phyloP scores from a whole-genome alignment of 2,797 vertebrate genomes.

The Gorsachius magnificus region DNA sequence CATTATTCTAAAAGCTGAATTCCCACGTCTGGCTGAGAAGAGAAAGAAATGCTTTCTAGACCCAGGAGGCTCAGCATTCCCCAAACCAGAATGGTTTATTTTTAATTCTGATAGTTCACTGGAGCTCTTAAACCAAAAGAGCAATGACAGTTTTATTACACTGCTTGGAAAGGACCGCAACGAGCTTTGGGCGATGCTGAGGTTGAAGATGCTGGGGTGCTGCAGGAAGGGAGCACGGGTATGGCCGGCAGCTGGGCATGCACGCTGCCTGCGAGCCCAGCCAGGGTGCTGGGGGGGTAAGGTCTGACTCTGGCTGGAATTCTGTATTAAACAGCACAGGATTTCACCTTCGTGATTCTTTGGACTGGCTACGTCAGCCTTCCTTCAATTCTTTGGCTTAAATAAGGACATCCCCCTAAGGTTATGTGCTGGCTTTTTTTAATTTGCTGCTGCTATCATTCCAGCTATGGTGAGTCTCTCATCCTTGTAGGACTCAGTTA shows the following conservation, averaged over 20 bases:
- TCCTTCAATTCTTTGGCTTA: constrained; percentile 53
- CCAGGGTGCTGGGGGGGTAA: not conserved
- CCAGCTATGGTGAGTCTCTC: not conserved
- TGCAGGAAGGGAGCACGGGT: not conserved
- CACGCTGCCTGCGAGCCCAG: accelerated
- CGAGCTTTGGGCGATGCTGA: accelerated
- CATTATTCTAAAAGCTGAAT: constrained; percentile 35
- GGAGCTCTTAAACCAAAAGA: not conserved
- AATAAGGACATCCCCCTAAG: constrained; percentile 16
- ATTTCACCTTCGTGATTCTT: not conserved
- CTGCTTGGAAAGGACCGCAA: not conserved
- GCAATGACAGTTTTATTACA: not conserved
- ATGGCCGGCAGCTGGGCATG: accelerated
- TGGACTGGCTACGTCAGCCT: not conserved
- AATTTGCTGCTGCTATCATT: not conserved
- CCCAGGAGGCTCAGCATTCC: constrained; percentile 23
- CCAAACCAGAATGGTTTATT: constrained; percentile 11
- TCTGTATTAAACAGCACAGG: not conserved
- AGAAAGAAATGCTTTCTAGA: constrained; percentile 46
- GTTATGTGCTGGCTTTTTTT: not conserved
- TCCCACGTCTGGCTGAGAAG: constrained; percentile 44
- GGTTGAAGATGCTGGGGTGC: not conserved
- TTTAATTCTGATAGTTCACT: constrained; percentile 25
- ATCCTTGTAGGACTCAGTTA: not conserved
- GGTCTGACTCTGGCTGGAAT: not conserved